Conservation (phyloP, 2,888 invertebrate genomes). For the Eupithecia insigniata region DNA sequence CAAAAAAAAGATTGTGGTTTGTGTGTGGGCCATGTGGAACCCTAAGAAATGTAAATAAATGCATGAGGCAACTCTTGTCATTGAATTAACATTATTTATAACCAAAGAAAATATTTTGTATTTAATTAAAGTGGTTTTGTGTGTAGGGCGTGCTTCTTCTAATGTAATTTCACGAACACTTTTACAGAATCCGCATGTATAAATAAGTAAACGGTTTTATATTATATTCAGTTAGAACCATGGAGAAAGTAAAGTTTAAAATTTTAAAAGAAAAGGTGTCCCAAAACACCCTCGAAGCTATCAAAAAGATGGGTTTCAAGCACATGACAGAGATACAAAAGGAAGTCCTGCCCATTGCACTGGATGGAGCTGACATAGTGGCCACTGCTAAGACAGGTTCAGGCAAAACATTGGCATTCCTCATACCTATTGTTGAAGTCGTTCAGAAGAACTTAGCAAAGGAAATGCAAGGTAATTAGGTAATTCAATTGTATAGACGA, state of each 20-base stretch:
- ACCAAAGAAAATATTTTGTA: too few relatives aligned
- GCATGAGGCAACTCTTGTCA: too few relatives aligned
- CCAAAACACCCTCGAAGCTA: conserved; percentile 88
- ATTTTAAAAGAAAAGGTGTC: conserved; percentile 86
- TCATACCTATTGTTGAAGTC: conserved; percentile 96
- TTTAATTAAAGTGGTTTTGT: too few relatives aligned
- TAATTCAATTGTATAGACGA: neutral
- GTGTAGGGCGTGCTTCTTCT: too few relatives aligned
- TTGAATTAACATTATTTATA: too few relatives aligned
- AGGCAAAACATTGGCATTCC: conserved; percentile 97
- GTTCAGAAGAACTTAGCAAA: conserved; percentile 85
- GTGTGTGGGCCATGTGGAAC: too few relatives aligned
- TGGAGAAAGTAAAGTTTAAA: conserved; percentile 76
- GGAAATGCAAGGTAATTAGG: conserved; percentile 50
- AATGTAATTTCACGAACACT: neutral
- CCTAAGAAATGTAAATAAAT: too few relatives aligned
- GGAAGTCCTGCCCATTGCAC: conserved; percentile 91
- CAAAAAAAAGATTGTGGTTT: too few relatives aligned
- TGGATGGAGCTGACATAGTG: conserved; percentile 95
- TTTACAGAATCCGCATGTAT: too few relatives aligned
- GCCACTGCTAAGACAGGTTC: conserved; percentile 98
- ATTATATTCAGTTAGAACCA: conserved; percentile 32
- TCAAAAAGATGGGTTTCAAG: conserved; percentile 94
- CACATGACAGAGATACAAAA: conserved; percentile 97
- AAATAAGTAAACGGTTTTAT: too few relatives aligned